Conservation (phyloP, 2,113 vertebrate genomes). For the Austrofundulus limnaeus region DNA sequence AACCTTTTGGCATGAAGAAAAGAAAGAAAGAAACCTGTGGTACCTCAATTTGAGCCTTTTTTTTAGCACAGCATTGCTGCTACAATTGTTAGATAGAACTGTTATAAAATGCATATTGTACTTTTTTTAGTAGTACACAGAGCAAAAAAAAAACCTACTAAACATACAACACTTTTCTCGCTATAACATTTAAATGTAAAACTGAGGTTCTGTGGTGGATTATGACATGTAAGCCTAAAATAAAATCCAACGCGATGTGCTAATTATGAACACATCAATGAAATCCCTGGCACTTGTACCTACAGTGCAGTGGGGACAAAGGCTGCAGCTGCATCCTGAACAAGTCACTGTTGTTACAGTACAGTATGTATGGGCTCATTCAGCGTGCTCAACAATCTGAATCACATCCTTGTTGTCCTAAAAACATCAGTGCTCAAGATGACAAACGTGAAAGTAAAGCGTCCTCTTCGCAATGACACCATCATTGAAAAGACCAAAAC, state of each 20-base stretch:
- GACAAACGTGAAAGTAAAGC: constrained; percentile 39
- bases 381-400: constrained; percentile 39
- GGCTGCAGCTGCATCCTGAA: constrained; percentile 54
- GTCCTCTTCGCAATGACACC: constrained; percentile 39
- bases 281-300: constrained; percentile 62
- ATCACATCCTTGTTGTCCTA: constrained; percentile 18
- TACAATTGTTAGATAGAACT: constrained; percentile 25
- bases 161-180: constrained; percentile 50
- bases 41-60: constrained; percentile 10
- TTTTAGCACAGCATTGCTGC: constrained; percentile 33
- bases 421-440: constrained; percentile 28
- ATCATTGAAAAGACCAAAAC: constrained; percentile 50
- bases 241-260: constrained; percentile 59
- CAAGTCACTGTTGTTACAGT: constrained; percentile 48
- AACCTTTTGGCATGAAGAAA: constrained; percentile 73
- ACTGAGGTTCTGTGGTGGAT: constrained; percentile 55
- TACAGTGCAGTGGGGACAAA: constrained; percentile 18
- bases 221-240: constrained; percentile 47
- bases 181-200: constrained; percentile 53
- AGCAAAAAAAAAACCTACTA: constrained; percentile 43
- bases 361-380: constrained; percentile 47
- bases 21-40: constrained; percentile 31
- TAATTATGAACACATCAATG: constrained; percentile 66
- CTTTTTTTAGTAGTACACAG: constrained; percentile 26
- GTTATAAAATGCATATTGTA: constrained; percentile 42